phyloP scores from a whole-genome alignment of 2,113 vertebrate genomes.

The Colinus virginianus region DNA sequence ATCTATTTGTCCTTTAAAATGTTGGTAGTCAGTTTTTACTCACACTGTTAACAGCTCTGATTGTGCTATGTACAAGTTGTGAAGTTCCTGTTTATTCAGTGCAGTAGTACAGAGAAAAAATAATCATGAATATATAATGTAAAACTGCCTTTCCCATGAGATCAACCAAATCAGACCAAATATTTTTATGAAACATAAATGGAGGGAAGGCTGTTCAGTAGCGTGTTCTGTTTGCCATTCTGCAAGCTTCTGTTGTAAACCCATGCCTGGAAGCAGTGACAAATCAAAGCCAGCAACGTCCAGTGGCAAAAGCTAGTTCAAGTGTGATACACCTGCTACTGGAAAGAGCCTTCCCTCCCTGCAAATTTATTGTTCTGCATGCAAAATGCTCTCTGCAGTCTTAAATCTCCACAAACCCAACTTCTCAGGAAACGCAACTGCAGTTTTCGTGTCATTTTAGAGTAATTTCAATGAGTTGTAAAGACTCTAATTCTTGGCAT shows the following conservation, averaged over 20 bases:
- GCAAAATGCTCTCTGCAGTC: not conserved
- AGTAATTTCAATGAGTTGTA: not conserved
- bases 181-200: not conserved
- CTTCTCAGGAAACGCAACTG: not conserved
- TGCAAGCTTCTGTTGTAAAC: not conserved
- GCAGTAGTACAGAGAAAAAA: not conserved
- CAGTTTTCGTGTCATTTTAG: not conserved
- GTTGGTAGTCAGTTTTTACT: not conserved
- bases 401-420: rapidly evolving
- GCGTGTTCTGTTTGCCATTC: not conserved
- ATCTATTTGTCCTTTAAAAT: not conserved
- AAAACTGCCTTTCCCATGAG: not conserved
- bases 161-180: not conserved
- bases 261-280: not conserved
- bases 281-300: not conserved
- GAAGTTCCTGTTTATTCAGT: not conserved
- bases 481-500: not conserved
- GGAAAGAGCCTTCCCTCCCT: not conserved
- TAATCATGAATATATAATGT: not conserved
- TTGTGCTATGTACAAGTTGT: not conserved
- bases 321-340: not conserved
- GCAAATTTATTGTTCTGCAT: not conserved
- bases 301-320: rapidly evolving
- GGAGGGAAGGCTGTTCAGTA: not conserved
- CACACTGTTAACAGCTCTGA: not conserved